A percentile compares a stretch with the other conserved stretches of the same genome.
Evolutionary conservation across 2,113 vertebrate genomes (phyloP).

Genomic region (Labrus mixtus): DNA sequence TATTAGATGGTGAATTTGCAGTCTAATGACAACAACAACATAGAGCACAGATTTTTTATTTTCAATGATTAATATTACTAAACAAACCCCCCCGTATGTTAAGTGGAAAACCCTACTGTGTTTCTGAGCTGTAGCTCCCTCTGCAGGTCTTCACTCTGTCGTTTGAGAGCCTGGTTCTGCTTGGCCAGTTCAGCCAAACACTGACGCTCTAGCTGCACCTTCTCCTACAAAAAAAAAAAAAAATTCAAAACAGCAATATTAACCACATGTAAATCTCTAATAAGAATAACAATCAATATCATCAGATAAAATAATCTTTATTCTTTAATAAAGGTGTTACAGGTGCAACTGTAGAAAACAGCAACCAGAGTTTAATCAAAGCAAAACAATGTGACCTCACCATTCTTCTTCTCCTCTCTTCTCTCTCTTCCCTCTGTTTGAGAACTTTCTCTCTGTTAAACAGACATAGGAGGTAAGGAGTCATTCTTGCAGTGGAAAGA

Average conservation of each 20-base stretch:
- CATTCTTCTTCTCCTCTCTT: slow-evolving; percentile 50
- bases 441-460: slow-evolving; percentile 71
- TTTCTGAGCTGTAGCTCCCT: slow-evolving; percentile 31
- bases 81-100: background rate
- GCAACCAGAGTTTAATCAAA: background rate
- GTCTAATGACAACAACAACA: slow-evolving; percentile 9
- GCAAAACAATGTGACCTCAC: slow-evolving; percentile 25
- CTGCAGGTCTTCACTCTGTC: slow-evolving; percentile 12
- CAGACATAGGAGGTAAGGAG: background rate
- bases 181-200: background rate
- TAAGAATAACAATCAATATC: background rate
- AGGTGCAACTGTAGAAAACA: background rate
- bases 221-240: slow-evolving; percentile 33
- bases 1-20: background rate
- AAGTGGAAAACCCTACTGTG: slow-evolving; percentile 30
- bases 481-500: too few species aligned
- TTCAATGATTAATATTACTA: background rate
- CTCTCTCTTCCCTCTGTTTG: slow-evolving; percentile 49
- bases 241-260: background rate
- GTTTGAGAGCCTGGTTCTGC: background rate
- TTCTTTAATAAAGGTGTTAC: background rate
- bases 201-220: slow-evolving; percentile 36
- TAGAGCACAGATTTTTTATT: background rate
- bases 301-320: background rate
- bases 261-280: background rate